These are phyloP conservation scores for Gymnothorax javanicus DNA, from an alignment of 2,797 vertebrate genomes.

Conservation along the genomic window DNA sequence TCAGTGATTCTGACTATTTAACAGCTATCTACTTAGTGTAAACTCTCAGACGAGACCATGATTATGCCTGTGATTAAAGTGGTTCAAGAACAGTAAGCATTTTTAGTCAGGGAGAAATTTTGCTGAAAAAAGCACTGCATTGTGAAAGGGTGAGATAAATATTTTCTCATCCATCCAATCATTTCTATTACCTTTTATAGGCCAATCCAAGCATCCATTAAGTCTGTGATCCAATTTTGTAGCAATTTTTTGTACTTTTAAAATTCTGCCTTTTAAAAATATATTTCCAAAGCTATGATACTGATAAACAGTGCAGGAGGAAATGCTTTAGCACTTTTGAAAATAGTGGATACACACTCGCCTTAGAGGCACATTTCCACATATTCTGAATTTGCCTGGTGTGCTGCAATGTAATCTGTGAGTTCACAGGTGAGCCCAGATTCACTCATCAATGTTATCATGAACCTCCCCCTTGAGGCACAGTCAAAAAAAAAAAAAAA, in stretches of 20 bases:
- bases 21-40: too few relatives aligned
- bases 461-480: slow-evolving; percentile 50
- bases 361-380: slow-evolving; percentile 66
- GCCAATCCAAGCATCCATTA: neutral
- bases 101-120: too few relatives aligned
- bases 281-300: slow-evolving; percentile 33
- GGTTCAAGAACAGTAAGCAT: too few relatives aligned
- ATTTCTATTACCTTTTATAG: neutral
- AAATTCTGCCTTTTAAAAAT: slow-evolving; percentile 33
- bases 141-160: neutral
- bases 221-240: neutral
- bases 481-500: slow-evolving; percentile 54
- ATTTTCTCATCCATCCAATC: neutral
- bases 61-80: too few relatives aligned
- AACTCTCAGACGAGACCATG: too few relatives aligned
- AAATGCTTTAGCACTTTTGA: slow-evolving; percentile 58
- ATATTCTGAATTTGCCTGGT: slow-evolving; percentile 61
- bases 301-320: slow-evolving; percentile 38
- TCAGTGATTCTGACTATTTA: too few relatives aligned
- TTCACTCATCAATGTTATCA: slow-evolving; percentile 45
- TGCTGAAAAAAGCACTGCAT: too few relatives aligned
- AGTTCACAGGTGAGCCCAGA: slow-evolving; percentile 22
- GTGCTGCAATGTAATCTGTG: slow-evolving; percentile 39
- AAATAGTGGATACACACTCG: slow-evolving; percentile 55
- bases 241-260: neutral